These are phyloP conservation scores for Halictus quadricinctus DNA, from an alignment of 2,888 invertebrate genomes.

Conservation along the genomic window DNA sequence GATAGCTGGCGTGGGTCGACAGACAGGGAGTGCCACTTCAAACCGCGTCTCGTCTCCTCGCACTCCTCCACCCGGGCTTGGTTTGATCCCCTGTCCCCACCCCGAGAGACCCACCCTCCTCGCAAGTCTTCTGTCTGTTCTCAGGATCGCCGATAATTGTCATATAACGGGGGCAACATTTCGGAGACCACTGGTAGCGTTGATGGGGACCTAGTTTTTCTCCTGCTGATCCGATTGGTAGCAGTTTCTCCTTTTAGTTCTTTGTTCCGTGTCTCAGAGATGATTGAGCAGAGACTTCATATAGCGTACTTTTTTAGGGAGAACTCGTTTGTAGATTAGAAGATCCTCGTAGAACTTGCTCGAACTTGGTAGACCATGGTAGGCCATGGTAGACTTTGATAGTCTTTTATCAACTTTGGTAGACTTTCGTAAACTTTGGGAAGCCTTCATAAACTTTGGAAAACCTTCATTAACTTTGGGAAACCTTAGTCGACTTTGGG, in stretches of 20 bases:
- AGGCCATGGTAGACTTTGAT: not conserved
- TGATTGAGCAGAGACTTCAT: not conserved
- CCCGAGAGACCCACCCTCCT: not conserved
- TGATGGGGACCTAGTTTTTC: not conserved
- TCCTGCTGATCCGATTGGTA: not conserved
- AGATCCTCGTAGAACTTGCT: not conserved
- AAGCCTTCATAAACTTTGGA: not conserved
- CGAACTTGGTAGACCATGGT: not conserved
- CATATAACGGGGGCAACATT: not conserved
- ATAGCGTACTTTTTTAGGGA: not conserved
- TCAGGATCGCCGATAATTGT: slow-evolving; percentile 16
- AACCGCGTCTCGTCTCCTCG: slow-evolving; percentile 61
- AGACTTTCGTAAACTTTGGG: not conserved
- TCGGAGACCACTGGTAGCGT: not conserved
- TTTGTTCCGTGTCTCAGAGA: not conserved
- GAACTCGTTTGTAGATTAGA: not conserved
- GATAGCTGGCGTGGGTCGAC: slow-evolving; percentile 79
- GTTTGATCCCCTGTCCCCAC: not conserved
- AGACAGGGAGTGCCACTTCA: slow-evolving; percentile 80
- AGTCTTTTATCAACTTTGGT: no score
- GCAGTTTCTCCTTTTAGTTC: not conserved
- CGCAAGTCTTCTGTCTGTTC: slow-evolving; percentile 24
- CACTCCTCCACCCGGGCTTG: slow-evolving; percentile 12
- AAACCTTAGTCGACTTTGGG: no score
- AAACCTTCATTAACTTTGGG: no score